phyloP scores from a whole-genome alignment of 2,113 vertebrate species.

The Rhineura floridana region DNA sequence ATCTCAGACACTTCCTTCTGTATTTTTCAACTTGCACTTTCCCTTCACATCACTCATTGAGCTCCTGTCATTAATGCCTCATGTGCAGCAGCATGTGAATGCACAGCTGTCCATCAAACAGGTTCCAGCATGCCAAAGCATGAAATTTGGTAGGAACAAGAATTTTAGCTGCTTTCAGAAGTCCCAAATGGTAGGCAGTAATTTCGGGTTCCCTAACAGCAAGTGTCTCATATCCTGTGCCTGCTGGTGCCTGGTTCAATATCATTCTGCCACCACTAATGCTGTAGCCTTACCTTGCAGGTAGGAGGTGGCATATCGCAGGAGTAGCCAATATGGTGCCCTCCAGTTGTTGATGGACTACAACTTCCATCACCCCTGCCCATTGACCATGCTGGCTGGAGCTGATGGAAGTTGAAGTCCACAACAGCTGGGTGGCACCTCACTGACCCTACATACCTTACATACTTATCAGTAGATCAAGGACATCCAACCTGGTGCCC shows the following conservation, averaged over 20 bases:
- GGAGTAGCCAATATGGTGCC: too few species aligned
- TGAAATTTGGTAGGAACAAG: background rate
- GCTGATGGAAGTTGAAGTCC: too few species aligned
- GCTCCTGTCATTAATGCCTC: background rate
- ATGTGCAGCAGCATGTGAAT: background rate
- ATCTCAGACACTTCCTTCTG: background rate
- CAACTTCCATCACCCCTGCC: too few species aligned
- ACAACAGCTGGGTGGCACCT: too few species aligned
- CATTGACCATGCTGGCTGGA: too few species aligned
- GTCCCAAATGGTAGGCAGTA: background rate
- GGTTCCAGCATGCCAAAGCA: background rate
- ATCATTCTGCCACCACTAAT: background rate
- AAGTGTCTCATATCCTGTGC: background rate
- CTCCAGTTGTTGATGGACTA: too few species aligned
- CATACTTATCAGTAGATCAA: too few species aligned
- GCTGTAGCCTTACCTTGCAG: background rate
- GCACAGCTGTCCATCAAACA: background rate
- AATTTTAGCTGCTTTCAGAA: background rate
- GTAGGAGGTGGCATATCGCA: background rate
- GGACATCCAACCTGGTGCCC: too few species aligned
- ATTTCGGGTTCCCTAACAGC: background rate
- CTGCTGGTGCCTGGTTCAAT: background rate
- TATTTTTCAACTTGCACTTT: background rate
- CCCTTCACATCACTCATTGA: background rate
- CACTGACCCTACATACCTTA: too few species aligned